A percentile compares a stretch with the other conserved stretches of the same genome.
Evolutionary conservation across 2,888 invertebrate species (phyloP).

Genomic region (Vanessa cardui): DNA sequence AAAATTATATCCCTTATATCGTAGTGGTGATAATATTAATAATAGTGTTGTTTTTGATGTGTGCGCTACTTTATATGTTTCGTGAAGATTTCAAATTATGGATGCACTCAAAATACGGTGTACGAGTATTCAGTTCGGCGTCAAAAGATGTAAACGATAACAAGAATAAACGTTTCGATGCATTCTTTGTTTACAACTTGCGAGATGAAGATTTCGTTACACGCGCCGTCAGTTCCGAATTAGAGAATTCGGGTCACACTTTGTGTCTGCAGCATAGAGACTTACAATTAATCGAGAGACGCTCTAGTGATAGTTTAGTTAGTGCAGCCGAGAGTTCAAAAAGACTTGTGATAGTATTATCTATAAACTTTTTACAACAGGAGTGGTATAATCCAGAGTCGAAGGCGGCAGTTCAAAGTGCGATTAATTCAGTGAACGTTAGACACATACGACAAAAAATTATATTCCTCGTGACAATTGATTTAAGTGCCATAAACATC

Average conservation of each 20-base stretch:
- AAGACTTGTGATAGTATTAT: conserved; percentile 90
- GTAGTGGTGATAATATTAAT: conserved; percentile 87
- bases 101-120: conserved; percentile 90
- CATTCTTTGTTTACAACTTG: conserved; percentile 93
- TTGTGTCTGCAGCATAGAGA: conserved; percentile 88
- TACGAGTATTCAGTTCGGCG: conserved; percentile 87
- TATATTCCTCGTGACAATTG: conserved; percentile 80
- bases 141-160: conserved; percentile 80
- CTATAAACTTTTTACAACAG: conserved; percentile 90
- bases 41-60: conserved; percentile 86
- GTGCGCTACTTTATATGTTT: conserved; percentile 88
- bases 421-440: conserved; percentile 85
- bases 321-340: conserved; percentile 84
- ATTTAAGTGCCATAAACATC: conserved; percentile 84
- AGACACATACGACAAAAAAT: conserved; percentile 84
- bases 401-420: conserved; percentile 90
- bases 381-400: conserved; percentile 93
- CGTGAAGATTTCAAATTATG: conserved; percentile 90
- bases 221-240: conserved; percentile 86
- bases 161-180: conserved; percentile 90
- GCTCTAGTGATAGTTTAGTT: conserved; percentile 79
- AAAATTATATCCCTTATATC: conserved; percentile 89
- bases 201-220: conserved; percentile 89
- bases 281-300: conserved; percentile 82
- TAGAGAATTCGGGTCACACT: conserved; percentile 85